These are phyloP conservation scores for Holotrichia oblita DNA, from an alignment of 1,140 invertebrate species.

Conservation along the genomic window DNA sequence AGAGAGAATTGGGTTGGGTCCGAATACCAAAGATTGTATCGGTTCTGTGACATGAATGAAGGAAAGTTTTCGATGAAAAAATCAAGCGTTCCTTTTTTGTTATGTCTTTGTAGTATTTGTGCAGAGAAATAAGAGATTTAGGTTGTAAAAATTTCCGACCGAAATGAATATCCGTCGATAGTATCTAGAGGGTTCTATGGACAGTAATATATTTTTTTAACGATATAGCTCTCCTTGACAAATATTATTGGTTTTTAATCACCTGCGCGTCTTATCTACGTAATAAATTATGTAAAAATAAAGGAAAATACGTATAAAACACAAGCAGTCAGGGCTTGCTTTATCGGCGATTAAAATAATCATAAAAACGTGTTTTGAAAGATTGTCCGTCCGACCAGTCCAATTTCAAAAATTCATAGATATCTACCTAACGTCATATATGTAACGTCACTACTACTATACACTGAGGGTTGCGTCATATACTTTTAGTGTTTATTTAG, in stretches of 20 bases:
- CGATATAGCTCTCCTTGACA: background rate
- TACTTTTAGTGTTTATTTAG: too few species aligned
- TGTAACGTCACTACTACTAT: too few species aligned
- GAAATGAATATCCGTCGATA: constrained; percentile 25
- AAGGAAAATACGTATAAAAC: too few species aligned
- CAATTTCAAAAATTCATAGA: too few species aligned
- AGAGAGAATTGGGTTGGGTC: constrained; percentile 38
- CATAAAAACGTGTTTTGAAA: too few species aligned
- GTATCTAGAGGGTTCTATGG: background rate
- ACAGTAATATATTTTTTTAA: constrained; percentile 13
- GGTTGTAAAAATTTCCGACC: constrained; percentile 33
- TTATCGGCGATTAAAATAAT: too few species aligned
- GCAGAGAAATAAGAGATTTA: constrained; percentile 31
- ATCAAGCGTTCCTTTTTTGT: background rate
- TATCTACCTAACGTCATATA: too few species aligned
- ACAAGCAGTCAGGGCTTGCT: too few species aligned
- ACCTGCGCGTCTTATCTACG: background rate
- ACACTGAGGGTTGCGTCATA: too few species aligned
- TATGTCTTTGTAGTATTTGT: constrained; percentile 4
- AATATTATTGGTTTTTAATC: constrained; percentile 33
- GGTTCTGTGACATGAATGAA: constrained; percentile 31
- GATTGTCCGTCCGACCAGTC: too few species aligned
- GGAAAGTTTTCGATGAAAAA: constrained; percentile 25
- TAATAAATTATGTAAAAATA: too few species aligned
- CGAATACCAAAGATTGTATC: constrained; percentile 38